These are phyloP conservation scores for Magallana ariakensis DNA, from an alignment of 1,140 invertebrate species.

Conservation along the genomic window DNA sequence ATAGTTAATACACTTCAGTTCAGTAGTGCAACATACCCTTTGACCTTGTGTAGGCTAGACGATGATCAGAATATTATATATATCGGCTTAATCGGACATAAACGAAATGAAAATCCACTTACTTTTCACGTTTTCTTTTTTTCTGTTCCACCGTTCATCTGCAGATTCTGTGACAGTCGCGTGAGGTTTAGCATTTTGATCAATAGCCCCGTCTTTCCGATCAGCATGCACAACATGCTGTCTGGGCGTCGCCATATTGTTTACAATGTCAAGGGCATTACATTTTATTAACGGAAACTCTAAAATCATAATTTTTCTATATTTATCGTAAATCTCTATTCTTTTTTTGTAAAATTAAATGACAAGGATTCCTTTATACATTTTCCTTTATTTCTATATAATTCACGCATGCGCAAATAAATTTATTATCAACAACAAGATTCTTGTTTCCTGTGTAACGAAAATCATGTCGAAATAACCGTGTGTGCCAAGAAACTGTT, in stretches of 20 bases:
- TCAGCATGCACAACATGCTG: slow-evolving; percentile 16
- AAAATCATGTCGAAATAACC: slow-evolving; percentile 48
- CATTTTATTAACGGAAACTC: not conserved
- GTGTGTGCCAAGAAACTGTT: not conserved
- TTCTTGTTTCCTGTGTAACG: slow-evolving; percentile 63
- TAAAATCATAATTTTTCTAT: not conserved
- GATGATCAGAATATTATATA: no score
- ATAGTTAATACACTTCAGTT: no score
- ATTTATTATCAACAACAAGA: slow-evolving; percentile 71
- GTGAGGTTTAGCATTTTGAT: not conserved
- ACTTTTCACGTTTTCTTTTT: slow-evolving; percentile 11
- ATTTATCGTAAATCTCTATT: not conserved
- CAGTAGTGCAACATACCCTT: no score
- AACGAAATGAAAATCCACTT: not conserved
- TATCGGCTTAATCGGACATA: no score
- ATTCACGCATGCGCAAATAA: slow-evolving; percentile 71
- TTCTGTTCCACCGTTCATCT: slow-evolving; percentile 2
- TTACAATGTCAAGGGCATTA: slow-evolving; percentile 57
- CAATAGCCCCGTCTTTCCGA: not conserved
- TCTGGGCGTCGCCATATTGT: slow-evolving; percentile 46
- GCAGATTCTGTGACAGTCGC: slow-evolving; percentile 16
- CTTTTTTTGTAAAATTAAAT: no score
- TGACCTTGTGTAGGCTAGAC: no score
- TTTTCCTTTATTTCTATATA: no score
- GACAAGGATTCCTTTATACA: no score